phyloP scores from a whole-genome alignment of 2,888 invertebrate genomes.

The Dasysyrphus tricinctus region DNA sequence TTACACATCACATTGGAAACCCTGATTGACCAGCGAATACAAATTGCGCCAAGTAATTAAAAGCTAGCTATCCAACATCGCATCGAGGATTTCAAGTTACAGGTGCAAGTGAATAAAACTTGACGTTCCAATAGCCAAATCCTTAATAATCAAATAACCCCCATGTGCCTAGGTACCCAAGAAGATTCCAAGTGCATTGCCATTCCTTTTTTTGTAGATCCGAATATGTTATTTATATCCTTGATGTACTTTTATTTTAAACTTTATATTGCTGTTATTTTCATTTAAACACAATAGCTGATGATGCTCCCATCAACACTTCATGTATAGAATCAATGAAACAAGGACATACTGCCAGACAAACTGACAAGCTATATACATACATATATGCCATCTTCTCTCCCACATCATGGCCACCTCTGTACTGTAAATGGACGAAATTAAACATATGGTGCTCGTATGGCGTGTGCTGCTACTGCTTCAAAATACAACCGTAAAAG shows the following conservation, averaged over 20 bases:
- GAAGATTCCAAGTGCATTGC: constrained; percentile 5
- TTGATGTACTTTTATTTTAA: constrained; percentile 11
- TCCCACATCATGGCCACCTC: background rate
- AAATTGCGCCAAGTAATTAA: background rate
- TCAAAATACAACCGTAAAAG: constrained; percentile 24
- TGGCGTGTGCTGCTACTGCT: background rate
- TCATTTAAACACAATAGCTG: constrained; percentile 34
- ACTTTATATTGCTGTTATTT: constrained; percentile 45
- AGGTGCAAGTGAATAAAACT: constrained; percentile 26
- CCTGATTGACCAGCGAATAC: too few species aligned
- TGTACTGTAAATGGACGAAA: constrained; percentile 14
- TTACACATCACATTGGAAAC: too few species aligned
- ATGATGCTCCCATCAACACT: constrained; percentile 37
- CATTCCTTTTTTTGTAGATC: background rate
- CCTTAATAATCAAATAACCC: constrained; percentile 25
- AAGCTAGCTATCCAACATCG: constrained; percentile 28
- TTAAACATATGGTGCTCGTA: constrained; percentile 48
- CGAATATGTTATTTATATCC: background rate
- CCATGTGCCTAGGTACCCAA: background rate
- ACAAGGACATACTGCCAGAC: constrained; percentile 24
- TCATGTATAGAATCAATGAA: constrained; percentile 34
- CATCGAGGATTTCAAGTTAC: background rate
- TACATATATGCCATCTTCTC: too few species aligned
- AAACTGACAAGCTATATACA: background rate
- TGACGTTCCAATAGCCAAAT: constrained; percentile 21